These are phyloP conservation scores for Oscheius sp. DNA, from an alignment of 2,888 invertebrate genomes.

Conservation along the genomic window DNA sequence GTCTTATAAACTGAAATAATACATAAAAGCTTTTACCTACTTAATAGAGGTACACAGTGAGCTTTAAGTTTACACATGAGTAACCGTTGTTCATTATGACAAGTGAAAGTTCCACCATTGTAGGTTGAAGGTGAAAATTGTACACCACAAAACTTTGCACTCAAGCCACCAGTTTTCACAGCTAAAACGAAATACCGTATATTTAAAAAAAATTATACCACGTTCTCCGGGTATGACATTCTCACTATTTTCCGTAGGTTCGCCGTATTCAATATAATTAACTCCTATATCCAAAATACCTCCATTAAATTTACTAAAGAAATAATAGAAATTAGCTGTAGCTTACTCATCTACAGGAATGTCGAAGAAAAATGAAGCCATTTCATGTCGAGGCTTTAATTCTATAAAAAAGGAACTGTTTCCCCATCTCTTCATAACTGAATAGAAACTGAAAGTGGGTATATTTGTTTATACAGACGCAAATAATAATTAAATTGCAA, in stretches of 20 bases:
- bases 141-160: slow-evolving; percentile 45
- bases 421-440: slow-evolving; percentile 32
- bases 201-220: neutral
- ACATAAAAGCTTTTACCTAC: neutral
- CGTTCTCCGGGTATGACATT: neutral
- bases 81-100: slow-evolving; percentile 50
- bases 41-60: slow-evolving; percentile 4
- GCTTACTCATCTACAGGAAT: slow-evolving; percentile 42
- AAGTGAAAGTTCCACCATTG: slow-evolving; percentile 65
- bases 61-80: slow-evolving; percentile 63
- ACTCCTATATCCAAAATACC: slow-evolving; percentile 13
- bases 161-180: slow-evolving; percentile 25
- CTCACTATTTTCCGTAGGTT: slow-evolving; percentile 5
- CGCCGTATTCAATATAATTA: slow-evolving; percentile 18
- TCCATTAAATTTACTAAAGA: slow-evolving; percentile 5
- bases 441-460: neutral
- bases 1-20: slow-evolving; percentile 47
- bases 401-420: slow-evolving; percentile 40
- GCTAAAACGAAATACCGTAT: neutral
- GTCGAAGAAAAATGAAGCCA: slow-evolving; percentile 58
- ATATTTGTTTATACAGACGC: neutral
- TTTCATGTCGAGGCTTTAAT: slow-evolving; percentile 55
- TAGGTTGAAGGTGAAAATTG: slow-evolving; percentile 66
- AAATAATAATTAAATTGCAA: neutral
- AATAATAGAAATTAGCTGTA: neutral